Evolutionary conservation across 2,797 vertebrate species (phyloP), one percentile per base, ranked within the genome.

Genomic region (Bovichtus variegatus): DNA sequence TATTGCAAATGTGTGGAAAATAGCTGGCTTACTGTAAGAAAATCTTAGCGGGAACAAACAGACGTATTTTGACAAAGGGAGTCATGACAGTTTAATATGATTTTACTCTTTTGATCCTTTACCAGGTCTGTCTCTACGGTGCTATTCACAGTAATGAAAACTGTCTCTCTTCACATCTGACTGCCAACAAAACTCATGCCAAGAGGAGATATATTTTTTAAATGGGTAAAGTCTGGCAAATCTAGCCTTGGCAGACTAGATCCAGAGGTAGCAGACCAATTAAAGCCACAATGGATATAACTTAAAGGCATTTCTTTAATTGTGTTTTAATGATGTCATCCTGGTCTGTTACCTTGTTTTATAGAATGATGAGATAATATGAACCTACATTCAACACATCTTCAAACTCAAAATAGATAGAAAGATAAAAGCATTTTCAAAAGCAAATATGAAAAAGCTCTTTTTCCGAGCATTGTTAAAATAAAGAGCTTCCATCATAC

Each of bases 71-170:
- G 80, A 89, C 71, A 89, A 80, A 78, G 47, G 43, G 38, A 87
- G 53, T 69, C 58, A 78, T 76, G 63, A 71, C 65, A 77, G 53
- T 80, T 82, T 85, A 82, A 90, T 77, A 74, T 74, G 58, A 80
- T 76, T 83, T 75, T n/a, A 59, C 49, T 77, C 46, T 75, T 86
- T 79, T 81, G 80, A 76, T 86, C 76, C 82, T 78, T 82, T 63
- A 66, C 59, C 36, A 60, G 71, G 79, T 84, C 53, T 67, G 63
- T 84, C 84, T 86, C 80, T 46, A 47, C 1, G 10, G 71, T 74
- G 41, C 72, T 74, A 74, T 81, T 90, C 50, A 65, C 61, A 71
- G 23, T 61, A 81, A 66, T 70, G 61, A 80, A 83, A 86, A 86
- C 44, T 41, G 68, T 67, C 61, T 74, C 60, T 78, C 71, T 36